Base-by-base conservation (phyloP, 2,888 invertebrate genomes). In the Syritta pipiens region DNA sequence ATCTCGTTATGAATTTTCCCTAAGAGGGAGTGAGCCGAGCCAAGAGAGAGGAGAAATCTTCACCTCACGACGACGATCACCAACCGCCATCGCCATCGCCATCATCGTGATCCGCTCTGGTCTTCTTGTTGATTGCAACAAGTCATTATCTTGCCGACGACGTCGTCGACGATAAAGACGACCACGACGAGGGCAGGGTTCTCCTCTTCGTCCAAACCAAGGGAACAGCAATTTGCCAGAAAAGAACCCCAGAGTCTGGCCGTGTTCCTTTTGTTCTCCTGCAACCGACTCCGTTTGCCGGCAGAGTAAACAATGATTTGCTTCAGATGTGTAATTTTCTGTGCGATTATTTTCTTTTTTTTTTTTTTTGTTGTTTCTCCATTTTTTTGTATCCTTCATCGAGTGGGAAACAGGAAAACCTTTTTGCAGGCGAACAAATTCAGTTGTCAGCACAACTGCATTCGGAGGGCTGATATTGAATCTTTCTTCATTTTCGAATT, bases 241-340 rank as follows among this genome's bases (percentile, higher is more conserved):
- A n/a, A n/a, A n/a, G n/a, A n/a, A n/a, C n/a, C n/a, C n/a, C n/a
- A n/a, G n/a, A n/a, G n/a, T 37, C 14, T n/a, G 35, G 12, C 10
- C 14, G 24, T 37, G 17, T 49, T 49, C 10, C 9, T 19, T 57
- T 35, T 32, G 24, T 5, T 37, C 20, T 42, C n/a, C 42, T 19
- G 62, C 60, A 32, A 46, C 60, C 19, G 40, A 46, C 67, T 67
- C 74, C 74, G 74, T 74, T 79, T 79, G 74, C 67, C 63, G 63
- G 79, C 71, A 82, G 75, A 82, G 82, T 81, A 82, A 82, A 82
- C 81, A 82, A 81, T 81, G 81, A 82, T 82, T 82, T 82, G 82
- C 71, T 55, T 65, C 74, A 49, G 81, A 81, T 79, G 44, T 82
- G 72, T 82, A 82, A 82, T 82, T 82, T 82, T 79, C 79, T 68